A percentile compares a stretch with the other conserved stretches of the same genome.
Evolutionary conservation across 2,888 invertebrate genomes (phyloP).

Genomic region (Eurois occulta): DNA sequence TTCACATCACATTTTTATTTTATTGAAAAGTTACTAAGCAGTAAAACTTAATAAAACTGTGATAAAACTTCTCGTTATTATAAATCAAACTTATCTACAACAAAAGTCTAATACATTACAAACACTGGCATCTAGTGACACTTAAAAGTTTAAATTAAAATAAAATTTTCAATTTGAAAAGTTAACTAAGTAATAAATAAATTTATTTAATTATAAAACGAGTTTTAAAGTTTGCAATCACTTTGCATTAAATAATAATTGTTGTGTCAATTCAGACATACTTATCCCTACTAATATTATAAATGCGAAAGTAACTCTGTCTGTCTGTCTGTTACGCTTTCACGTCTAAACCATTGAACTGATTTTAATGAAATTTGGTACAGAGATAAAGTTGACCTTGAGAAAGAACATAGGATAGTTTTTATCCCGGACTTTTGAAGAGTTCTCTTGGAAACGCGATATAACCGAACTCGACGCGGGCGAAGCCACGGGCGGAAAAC

Average conservation of each 20-base stretch:
- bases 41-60: neutral
- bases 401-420: too few relatives aligned
- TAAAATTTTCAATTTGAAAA: neutral
- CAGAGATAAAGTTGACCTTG: too few relatives aligned
- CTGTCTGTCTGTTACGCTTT: too few relatives aligned
- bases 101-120: neutral
- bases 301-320: too few relatives aligned
- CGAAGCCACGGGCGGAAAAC: too few relatives aligned
- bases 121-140: neutral
- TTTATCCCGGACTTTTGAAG: too few relatives aligned
- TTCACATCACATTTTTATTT: neutral
- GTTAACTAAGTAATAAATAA: slow-evolving; percentile 15
- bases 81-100: neutral
- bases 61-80: neutral
- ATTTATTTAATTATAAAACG: slow-evolving; percentile 3
- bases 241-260: slow-evolving; percentile 12
- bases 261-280: neutral
- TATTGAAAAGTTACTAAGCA: neutral
- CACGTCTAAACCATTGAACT: too few relatives aligned
- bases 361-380: too few relatives aligned
- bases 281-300: too few relatives aligned
- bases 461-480: too few relatives aligned
- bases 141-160: slow-evolving; percentile 20
- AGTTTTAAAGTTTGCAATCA: slow-evolving; percentile 14
- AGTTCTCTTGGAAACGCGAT: too few relatives aligned